Percentiles rank a stretch among this genome's conserved stretches.
These are phyloP conservation scores for Odontamblyopus lacepedii DNA, from an alignment of 2,797 vertebrate genomes.

Conservation along the genomic window DNA sequence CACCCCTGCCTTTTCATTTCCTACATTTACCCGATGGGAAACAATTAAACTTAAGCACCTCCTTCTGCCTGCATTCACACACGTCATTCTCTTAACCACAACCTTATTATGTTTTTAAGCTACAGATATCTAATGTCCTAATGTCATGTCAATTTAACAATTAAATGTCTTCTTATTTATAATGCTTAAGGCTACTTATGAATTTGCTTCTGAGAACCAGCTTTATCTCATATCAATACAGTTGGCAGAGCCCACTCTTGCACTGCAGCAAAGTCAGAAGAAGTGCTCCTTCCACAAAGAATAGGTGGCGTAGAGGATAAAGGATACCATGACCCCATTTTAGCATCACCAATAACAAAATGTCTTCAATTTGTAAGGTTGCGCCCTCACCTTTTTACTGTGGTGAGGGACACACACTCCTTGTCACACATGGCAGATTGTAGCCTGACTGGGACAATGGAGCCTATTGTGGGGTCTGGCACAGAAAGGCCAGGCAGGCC, in stretches of 20 bases:
- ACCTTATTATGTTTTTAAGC: constrained; percentile 21
- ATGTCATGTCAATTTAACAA: constrained; percentile 5
- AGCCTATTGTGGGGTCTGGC: constrained; percentile 89
- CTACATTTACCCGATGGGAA: constrained; percentile 63
- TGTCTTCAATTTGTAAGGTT: constrained; percentile 62
- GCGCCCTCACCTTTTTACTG: constrained; percentile 72
- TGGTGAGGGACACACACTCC: constrained; percentile 68
- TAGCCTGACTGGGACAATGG: constrained; percentile 88
- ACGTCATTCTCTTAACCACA: constrained; percentile 32
- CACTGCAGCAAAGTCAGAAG: constrained; percentile 13
- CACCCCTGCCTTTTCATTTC: constrained; percentile 62
- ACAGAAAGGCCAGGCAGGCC: constrained; percentile 87
- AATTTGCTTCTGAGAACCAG: not conserved
- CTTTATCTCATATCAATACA: not conserved
- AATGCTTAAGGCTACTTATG: not conserved
- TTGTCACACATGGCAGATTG: constrained; percentile 80
- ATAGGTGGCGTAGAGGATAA: constrained; percentile 18
- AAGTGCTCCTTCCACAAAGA: constrained; percentile 15
- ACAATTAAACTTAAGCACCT: constrained; percentile 77
- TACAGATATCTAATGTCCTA: constrained; percentile 19
- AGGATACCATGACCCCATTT: constrained; percentile 60
- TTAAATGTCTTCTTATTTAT: not conserved
- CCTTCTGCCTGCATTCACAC: constrained; percentile 58
- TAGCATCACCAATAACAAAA: constrained; percentile 64
- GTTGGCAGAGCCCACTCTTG: not conserved